Percentiles rank a stretch among this genome's conserved stretches.
Conservation (phyloP, 2,888 invertebrate genomes). For the Argyra leucocephala region DNA sequence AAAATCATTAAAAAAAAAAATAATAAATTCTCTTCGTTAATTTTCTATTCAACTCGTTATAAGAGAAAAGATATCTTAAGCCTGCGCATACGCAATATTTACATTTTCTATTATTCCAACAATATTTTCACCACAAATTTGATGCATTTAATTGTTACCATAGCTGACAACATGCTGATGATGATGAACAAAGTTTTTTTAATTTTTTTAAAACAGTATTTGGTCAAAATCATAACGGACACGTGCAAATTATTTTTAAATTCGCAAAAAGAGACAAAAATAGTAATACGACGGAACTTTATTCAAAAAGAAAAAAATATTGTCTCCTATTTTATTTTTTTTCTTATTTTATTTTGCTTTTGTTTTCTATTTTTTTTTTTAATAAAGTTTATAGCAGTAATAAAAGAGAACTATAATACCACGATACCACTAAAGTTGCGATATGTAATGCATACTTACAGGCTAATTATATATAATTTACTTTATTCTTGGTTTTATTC, state of each 20-base stretch:
- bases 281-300: background rate
- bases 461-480: background rate
- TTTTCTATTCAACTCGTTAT: no score
- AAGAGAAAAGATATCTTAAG: background rate
- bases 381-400: background rate
- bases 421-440: background rate
- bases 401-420: background rate
- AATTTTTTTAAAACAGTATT: background rate
- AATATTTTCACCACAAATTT: background rate
- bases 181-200: background rate
- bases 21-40: no score
- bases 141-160: background rate
- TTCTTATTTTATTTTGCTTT: background rate
- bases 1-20: background rate
- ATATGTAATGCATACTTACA: background rate
- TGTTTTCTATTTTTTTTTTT: no score
- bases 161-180: background rate
- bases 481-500: no score
- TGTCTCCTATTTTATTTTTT: background rate
- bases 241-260: background rate
- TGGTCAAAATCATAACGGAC: background rate
- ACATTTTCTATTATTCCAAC: background rate
- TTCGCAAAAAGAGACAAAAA: background rate
- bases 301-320: background rate
- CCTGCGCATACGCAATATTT: slow-evolving; percentile 4